These are phyloP conservation scores for Masnerella sp. DNA, from an alignment of 2,888 invertebrate species.

Conservation along the genomic window DNA sequence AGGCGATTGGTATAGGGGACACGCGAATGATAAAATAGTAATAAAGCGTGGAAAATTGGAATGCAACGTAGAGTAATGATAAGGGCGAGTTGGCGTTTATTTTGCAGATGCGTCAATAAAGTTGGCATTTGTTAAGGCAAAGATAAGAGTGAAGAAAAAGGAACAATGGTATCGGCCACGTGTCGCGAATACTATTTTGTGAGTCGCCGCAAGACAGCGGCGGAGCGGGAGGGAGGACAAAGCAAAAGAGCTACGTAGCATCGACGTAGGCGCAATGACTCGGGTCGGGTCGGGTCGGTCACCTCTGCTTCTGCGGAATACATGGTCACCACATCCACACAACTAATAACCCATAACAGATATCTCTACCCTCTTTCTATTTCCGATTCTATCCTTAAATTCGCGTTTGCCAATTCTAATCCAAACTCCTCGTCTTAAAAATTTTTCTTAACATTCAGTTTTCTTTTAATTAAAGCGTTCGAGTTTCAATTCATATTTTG, in stretches of 20 bases:
- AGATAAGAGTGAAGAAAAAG: conserved; percentile 16
- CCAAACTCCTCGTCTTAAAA: no score
- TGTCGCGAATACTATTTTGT: conserved; percentile 30
- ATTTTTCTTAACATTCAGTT: no score
- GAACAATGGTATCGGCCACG: conserved; percentile 29
- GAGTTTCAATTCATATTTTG: no score
- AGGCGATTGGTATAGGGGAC: no score
- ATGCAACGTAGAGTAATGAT: no score
- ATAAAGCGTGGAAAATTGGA: no score
- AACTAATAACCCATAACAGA: conserved; percentile 41
- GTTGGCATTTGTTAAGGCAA: conserved; percentile 4
- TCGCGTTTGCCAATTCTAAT: no score
- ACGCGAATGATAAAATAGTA: no score
- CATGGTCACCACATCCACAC: conserved; percentile 27
- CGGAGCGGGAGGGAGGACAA: conserved; percentile 35
- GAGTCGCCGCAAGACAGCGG: not conserved
- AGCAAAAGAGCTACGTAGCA: conserved; percentile 43
- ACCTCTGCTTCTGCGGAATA: conserved; percentile 48
- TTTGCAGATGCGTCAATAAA: conserved; percentile 7
- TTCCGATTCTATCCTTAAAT: no score
- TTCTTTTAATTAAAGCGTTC: no score
- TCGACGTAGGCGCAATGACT: conserved; percentile 58
- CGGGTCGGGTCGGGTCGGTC: conserved; percentile 57
- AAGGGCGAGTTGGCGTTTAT: not conserved
- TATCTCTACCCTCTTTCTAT: no score